Evolutionary conservation across 2,113 vertebrate species (phyloP), one percentile per base, ranked within the genome.

Genomic region (Nannobrachium achirus): DNA sequence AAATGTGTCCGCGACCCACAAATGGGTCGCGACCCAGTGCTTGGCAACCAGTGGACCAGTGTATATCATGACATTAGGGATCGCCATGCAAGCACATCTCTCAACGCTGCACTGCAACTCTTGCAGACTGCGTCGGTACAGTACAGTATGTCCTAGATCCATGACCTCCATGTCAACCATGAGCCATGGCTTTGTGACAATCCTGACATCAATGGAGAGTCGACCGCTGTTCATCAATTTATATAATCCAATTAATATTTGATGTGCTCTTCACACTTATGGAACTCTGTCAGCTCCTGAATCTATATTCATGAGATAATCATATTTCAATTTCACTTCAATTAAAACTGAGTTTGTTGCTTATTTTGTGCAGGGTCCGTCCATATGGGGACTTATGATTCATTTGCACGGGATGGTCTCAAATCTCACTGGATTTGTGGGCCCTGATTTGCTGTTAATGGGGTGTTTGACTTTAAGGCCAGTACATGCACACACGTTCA

Each of bases 381-480:
- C 63, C 60, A 71, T 69, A 83, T 78, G 73, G 69, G 60, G 62
- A 84, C 76, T 86, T 75, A 61, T 48, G 75, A 78, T 78, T 90
- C 63, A 86, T 88, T 88, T 81, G 67, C 81, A 84, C 49, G 78
- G 75, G 81, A 80, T 83, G 86, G 3, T 3, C 77, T 77, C 76
- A 86, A 85, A 88, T 91, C 88, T 88, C 89, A 56, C 68, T 78
- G 88, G 89, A 91, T 92, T 91, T 89, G 71, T 14, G 33, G 50
- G 71, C 74, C 70, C 79, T 81, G 81, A 89, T 88, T 89, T 68
- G 59, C 69, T 68, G 55, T 85, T 92, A 89, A 91, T 91, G 86
- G 82, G 90, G 89, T 93, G 86, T 91, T 84, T 66, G 80, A 89
- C 91, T 91, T 86, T 78, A 86, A 89, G 90, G 72, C 87, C 87